phyloP scores from a whole-genome alignment of 2,888 invertebrate species.

The Diadegma fenestrale region DNA sequence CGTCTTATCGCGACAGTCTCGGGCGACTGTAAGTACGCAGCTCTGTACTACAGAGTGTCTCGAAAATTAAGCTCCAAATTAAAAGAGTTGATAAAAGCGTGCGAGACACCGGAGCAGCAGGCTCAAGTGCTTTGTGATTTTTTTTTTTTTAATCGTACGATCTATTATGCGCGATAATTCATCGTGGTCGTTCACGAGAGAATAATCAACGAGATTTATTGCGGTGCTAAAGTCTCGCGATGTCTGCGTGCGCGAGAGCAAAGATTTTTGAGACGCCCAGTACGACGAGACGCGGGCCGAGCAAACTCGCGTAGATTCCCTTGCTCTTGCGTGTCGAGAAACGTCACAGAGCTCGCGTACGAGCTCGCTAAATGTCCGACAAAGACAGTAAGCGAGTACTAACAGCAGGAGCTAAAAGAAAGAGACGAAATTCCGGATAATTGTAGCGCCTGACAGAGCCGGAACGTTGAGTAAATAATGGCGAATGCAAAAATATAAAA shows the following conservation, averaged over 20 bases:
- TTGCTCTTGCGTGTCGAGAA: constrained; percentile 40
- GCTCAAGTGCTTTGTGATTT: neutral
- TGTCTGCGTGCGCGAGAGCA: neutral
- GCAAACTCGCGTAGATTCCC: constrained; percentile 36
- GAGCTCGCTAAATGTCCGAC: constrained; percentile 38
- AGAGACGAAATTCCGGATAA: constrained; percentile 43
- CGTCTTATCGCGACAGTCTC: constrained; percentile 69
- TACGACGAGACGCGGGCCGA: neutral
- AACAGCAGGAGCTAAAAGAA: constrained; percentile 25
- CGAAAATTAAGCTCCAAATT: neutral
- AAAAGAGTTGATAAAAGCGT: neutral
- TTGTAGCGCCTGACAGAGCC: constrained; percentile 37
- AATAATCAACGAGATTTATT: neutral
- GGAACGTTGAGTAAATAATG: constrained; percentile 43
- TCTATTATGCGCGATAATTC: neutral
- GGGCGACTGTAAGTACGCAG: constrained; percentile 52
- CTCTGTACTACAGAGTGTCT: constrained; percentile 5
- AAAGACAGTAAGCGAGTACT: constrained; percentile 45
- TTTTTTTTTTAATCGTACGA: neutral
- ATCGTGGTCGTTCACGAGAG: neutral
- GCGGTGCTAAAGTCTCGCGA: neutral
- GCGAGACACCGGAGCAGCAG: neutral
- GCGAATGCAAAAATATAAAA: constrained; percentile 10
- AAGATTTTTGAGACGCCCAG: neutral
- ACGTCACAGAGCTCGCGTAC: constrained; percentile 41